Base-by-base conservation (phyloP, 2,888 invertebrate species). In the Eilema sororculum region DNA sequence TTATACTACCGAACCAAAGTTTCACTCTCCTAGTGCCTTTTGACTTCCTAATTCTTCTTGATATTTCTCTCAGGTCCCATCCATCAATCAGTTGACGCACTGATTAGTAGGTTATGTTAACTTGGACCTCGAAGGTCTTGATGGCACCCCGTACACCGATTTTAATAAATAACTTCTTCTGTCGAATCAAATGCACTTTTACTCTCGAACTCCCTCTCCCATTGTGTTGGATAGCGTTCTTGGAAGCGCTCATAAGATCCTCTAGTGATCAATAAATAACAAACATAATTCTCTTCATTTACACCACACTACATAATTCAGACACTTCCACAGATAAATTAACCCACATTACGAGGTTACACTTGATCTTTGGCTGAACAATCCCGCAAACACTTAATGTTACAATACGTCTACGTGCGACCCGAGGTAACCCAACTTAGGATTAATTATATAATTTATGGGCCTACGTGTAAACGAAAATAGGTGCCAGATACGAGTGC, bases 351-450 rank as follows among this genome's bases (percentile, higher is more conserved):
- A 89, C 83, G 86, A 69, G 86, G 86, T 83, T 84, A 80, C 80
- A 84, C 84, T 79, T 88, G 87, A 89, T 90, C 89, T 86, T 86
- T 83, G 86, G 82, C 79, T 85, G 83, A 87, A 86, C 86, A 87
- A 87, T 84, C 81, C 83, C 84, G 78, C 85, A 85, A 83, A 86
- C 81, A 77, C 78, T 81, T 82, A 82, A 82, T 80, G 79, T 78
- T 62, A 67, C 73, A 70, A 76, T 81, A 76, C 67, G 76, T 81
- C 76, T 78, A 69, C 60, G 75, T 56, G 79, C 22, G 65, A 69
- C 57, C 69, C 57, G 41, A 65, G 71, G 78, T 75, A 73, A 78
- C 76, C 68, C 73, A 72, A 63, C 68, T 65, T 65, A 68, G 66
- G 79, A 81, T 81, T 81, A 81, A 81, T 79, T 78, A 74, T 73